phyloP scores from a whole-genome alignment of 2,888 invertebrate species.

The Coelogynopora nodosa region DNA sequence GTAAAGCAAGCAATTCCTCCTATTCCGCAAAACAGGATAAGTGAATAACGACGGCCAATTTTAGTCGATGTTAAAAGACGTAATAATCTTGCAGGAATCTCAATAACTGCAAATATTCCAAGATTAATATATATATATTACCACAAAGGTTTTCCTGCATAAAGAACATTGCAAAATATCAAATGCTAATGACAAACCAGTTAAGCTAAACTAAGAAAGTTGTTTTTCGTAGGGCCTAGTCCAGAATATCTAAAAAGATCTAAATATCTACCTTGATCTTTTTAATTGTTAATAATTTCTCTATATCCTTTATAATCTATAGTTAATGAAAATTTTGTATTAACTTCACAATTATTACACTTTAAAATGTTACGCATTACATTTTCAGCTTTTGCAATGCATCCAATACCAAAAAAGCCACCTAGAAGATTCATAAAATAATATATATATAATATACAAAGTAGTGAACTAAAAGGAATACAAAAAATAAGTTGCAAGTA shows the following conservation, averaged over 20 bases:
- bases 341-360: neutral
- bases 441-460: neutral
- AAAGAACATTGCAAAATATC: neutral
- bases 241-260: neutral
- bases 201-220: neutral
- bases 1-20: neutral
- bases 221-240: neutral
- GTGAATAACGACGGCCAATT: neutral
- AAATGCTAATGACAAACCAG: no score
- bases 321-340: no score
- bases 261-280: neutral
- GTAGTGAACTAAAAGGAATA: neutral
- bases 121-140: neutral
- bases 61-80: neutral
- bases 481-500: neutral
- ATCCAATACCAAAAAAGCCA: neutral
- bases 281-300: no score
- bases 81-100: conserved; percentile 1
- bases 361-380: neutral
- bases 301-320: no score
- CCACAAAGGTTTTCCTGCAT: neutral
- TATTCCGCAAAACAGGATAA: neutral
- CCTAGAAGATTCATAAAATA: neutral
- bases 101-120: neutral
- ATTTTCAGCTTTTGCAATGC: neutral